Evolutionary conservation across 2,888 invertebrate species (phyloP), one percentile per base, ranked within the genome.

Genomic region (Nomada ferruginata): DNA sequence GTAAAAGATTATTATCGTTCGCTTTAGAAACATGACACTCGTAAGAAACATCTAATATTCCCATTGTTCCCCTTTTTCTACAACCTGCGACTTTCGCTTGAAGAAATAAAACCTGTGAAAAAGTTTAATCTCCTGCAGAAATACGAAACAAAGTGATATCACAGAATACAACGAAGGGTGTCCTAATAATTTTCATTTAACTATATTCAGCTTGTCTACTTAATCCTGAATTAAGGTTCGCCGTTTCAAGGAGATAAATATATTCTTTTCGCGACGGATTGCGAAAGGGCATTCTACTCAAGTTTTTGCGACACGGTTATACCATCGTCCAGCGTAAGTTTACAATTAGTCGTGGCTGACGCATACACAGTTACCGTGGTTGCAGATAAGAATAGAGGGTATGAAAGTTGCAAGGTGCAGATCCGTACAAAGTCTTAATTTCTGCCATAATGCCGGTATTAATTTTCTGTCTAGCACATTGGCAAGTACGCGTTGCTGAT

Each of bases 391-490:
- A 61, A 52, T 71, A 18, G 36, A 61, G 10, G 13, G 42, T 68
- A 50, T 59, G 74, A 68, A 65, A 64, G 23, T 71, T 59, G 44
- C 9, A 26, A 78, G 15, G n/a, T 47, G n/a, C 23, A 20, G 63
- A 15, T 60, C 55, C 59, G 57, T 64, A 73, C 81, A 78, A 81
- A 81, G 73, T 70, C 81, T 81, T 73, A 61, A 78, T 78, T 59
- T 50, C 68, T 18, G 44, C 53, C 73, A 69, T 78, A 73, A 81
- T 70, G 11, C 59, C 23, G 13, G 59, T 63, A 73, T 78, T 79
- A 81, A 79, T 79, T 79, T 64, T 26, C 52, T n/a, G 23, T 60
- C 61, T 74, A 63, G 70, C 53, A 63, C 61, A 65, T 59, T 44
- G 69, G 50, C 53, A 44, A 36, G 59, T 68, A 79, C 68, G 57